These are phyloP conservation scores for Epirrita christyi DNA, from an alignment of 2,888 invertebrate genomes.

Conservation along the genomic window DNA sequence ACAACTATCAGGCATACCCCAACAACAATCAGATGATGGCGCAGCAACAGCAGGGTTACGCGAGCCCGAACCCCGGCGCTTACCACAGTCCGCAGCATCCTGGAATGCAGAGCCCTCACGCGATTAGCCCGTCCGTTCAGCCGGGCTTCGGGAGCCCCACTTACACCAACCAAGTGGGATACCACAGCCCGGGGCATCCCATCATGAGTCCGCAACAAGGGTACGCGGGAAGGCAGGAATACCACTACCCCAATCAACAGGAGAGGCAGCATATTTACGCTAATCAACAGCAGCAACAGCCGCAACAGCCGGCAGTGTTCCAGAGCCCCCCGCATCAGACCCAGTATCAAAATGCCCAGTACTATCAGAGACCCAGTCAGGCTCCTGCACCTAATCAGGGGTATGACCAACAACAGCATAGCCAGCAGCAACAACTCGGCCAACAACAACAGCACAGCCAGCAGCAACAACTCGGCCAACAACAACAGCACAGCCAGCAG, in stretches of 20 bases:
- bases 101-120: constrained; percentile 74
- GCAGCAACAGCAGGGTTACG: constrained; percentile 67
- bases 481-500: constrained; percentile 56
- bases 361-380: constrained; percentile 71
- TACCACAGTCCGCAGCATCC: constrained; percentile 76
- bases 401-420: constrained; percentile 61
- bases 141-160: constrained; percentile 76
- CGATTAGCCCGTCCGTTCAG: constrained; percentile 65
- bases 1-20: constrained; percentile 67
- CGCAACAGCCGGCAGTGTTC: constrained; percentile 55
- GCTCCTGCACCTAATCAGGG: constrained; percentile 54
- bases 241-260: constrained; percentile 66
- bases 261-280: constrained; percentile 73
- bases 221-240: constrained; percentile 67
- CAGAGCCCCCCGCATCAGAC: constrained; percentile 76
- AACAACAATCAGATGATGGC: constrained; percentile 66
- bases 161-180: constrained; percentile 72
- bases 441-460: too few relatives aligned
- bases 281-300: constrained; percentile 63
- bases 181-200: constrained; percentile 70
- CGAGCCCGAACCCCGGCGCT: constrained; percentile 65
- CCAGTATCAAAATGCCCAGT: constrained; percentile 72
- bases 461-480: constrained; percentile 57
- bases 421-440: constrained; percentile 60
- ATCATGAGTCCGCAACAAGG: constrained; percentile 77